Base-by-base conservation (phyloP, 2,113 vertebrate genomes). In the Podarcis muralis region DNA sequence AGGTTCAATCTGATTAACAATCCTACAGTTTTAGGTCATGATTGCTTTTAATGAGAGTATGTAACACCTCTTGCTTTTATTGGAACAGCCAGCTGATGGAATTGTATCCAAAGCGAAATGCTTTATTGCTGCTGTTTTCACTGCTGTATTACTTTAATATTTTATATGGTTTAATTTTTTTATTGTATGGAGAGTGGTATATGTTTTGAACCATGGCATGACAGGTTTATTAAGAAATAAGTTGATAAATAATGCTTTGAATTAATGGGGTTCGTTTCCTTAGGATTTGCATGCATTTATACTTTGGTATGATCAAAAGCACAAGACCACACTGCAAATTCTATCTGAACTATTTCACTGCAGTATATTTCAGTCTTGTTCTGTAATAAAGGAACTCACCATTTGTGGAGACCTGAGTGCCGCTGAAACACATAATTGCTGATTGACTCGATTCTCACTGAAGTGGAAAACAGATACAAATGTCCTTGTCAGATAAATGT, bases 361-460 rank as follows among this genome's bases (percentile, higher is more conserved):
- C 12, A 43, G 13, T 43, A 30, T 27, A 81, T 81, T 81, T 62
- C 71, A 25, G n/a, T 57, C 15, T 12, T 35, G 23, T 80, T 80
- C 75, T 65, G 25, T 72, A 16, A 43, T 72, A 85, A 81, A 65
- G 27, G 20, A 79, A 25, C 37, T 85, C 83, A 62, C 65, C 35
- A 43, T 84, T 72, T 48, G 53, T 43, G n/a, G 77, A 79, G 57
- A 30, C 3, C 25, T 65, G 32, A n/a, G 32, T n/a, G 32, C 6
- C 11, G 37, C 9, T 84, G 75, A 30, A 43, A 78, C 43, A 69
- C 48, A 71, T 81, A 72, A 79, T 18, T 84, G 66, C 66, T 71
- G 65, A 84, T 79, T 84, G 87, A 88, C 53, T 77, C n/a, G 66
- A 62, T 89, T 89, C 25, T 77, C 16, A 84, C 74, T 57, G 62